phyloP scores from a whole-genome alignment of 2,113 vertebrate genomes.

The Megalops atlanticus region DNA sequence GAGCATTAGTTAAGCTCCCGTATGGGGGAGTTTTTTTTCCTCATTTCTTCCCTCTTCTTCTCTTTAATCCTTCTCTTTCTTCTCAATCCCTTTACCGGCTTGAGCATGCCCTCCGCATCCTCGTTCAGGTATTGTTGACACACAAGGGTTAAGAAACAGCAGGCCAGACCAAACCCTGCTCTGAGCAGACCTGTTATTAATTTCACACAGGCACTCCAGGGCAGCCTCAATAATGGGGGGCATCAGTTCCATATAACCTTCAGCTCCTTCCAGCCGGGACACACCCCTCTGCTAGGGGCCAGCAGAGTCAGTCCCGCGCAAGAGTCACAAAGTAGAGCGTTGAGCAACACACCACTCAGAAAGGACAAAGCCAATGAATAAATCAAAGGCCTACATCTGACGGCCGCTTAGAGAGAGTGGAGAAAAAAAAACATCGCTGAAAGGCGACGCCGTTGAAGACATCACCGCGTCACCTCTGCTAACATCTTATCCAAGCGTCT shows the following conservation, averaged over 20 bases:
- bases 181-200: not conserved
- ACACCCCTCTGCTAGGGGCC: not conserved
- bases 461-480: not conserved
- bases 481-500: conserved; percentile 4
- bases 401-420: not conserved
- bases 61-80: not conserved
- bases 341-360: not conserved
- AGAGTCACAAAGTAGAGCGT: not conserved
- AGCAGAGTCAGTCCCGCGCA: not conserved
- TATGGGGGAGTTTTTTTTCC: not conserved
- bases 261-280: not conserved
- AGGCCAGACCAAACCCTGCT: not conserved
- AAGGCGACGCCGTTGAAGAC: not conserved
- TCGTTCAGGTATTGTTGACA: no score
- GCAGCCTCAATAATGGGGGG: not conserved
- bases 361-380: not conserved
- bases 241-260: not conserved
- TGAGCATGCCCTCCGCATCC: not conserved
- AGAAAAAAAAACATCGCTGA: not conserved
- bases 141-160: not conserved
- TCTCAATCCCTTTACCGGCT: not conserved
- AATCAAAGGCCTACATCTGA: not conserved
- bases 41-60: not conserved
- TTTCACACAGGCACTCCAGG: not conserved
- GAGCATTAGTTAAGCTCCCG: no score